Evolutionary conservation across 2,113 vertebrate species (phyloP).

Genomic region (Rhipidura dahli): DNA sequence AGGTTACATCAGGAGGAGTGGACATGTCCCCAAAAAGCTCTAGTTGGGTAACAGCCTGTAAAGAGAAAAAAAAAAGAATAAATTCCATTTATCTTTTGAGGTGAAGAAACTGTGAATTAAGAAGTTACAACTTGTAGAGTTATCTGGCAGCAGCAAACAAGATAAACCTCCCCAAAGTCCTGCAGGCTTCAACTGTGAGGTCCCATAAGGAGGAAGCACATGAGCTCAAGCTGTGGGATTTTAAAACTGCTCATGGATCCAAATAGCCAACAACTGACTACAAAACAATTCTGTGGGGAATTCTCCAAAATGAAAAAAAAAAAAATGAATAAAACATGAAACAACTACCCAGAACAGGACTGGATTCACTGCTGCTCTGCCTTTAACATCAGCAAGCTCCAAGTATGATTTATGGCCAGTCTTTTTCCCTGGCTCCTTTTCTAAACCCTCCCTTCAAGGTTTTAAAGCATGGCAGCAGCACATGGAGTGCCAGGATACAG

Average conservation of each 20-base stretch:
- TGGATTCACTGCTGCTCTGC: neutral
- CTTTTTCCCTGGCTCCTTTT: neutral
- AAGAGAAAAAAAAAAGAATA: conserved; percentile 40
- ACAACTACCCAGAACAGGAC: neutral
- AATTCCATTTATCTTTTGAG: neutral
- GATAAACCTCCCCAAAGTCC: neutral
- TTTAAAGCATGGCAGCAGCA: neutral
- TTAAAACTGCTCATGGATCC: neutral
- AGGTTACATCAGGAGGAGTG: conserved; percentile 96
- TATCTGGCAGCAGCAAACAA: neutral
- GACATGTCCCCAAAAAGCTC: conserved; percentile 99
- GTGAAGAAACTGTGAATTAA: neutral
- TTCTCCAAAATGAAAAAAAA: neutral
- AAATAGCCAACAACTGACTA: neutral
- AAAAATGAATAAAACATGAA: neutral
- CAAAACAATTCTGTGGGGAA: neutral
- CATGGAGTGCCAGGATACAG: neutral
- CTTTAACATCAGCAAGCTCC: neutral
- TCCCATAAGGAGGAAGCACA: neutral
- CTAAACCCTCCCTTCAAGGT: neutral
- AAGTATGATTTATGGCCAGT: neutral
- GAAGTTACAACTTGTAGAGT: neutral
- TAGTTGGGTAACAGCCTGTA: conserved; percentile 97
- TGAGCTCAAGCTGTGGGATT: neutral
- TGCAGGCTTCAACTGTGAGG: neutral